A percentile compares a stretch with the other conserved stretches of the same genome.
These are phyloP conservation scores for Ctenodactylus gundi DNA, from an alignment of 2,113 vertebrate genomes.

Conservation along the genomic window DNA sequence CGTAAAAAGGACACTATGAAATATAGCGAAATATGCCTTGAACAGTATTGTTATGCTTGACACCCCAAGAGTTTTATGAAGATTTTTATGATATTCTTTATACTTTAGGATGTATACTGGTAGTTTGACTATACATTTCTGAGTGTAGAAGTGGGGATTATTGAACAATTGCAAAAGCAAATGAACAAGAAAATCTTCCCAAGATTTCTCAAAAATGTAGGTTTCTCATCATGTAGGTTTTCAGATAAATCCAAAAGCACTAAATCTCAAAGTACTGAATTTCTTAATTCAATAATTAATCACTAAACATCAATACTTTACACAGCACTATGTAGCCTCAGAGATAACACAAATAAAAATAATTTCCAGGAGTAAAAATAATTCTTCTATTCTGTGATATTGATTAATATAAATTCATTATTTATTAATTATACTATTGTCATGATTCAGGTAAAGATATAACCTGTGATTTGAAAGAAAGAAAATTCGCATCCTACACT, in stretches of 20 bases:
- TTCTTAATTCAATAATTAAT: not conserved
- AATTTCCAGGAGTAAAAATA: not conserved
- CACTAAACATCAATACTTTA: not conserved
- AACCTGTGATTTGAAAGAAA: not conserved
- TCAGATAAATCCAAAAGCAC: not conserved
- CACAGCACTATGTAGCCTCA: not conserved
- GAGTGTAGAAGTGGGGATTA: not conserved
- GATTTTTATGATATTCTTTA: not conserved
- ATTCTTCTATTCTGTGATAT: not conserved
- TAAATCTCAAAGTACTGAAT: not conserved
- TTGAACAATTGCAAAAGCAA: not conserved
- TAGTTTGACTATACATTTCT: not conserved
- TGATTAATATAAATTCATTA: not conserved
- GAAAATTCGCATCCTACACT: not conserved
- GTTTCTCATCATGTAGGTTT: not conserved
- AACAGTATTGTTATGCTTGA: constrained; percentile 49
- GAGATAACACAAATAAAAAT: not conserved
- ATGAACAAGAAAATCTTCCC: not conserved
- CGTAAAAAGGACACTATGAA: constrained; percentile 58
- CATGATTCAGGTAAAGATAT: not conserved
- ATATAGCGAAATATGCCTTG: constrained; percentile 58
- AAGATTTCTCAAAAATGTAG: not conserved
- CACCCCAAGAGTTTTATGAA: not conserved
- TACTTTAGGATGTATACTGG: not conserved
- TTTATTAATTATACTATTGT: not conserved